Evolutionary conservation across 37 sponge, comb jelly and placozoan species (phyloP), one percentile per base, ranked within the genome.

Genomic region (Theonella swinhoei): DNA sequence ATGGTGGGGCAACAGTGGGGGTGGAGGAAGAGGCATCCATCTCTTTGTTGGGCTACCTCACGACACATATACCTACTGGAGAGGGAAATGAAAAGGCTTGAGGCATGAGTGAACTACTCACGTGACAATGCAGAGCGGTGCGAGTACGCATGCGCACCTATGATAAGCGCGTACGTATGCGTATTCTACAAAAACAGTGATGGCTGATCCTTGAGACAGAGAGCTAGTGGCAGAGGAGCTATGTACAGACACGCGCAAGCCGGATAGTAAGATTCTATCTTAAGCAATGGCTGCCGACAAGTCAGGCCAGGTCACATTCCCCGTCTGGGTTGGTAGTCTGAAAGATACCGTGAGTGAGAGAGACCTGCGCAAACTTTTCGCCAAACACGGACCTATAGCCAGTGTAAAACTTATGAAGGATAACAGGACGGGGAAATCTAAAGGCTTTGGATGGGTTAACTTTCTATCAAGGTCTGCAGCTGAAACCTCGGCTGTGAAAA

Each of bases 311-410:
- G 29, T 75, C 36, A 72, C 82, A 17, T 91, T 64, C 70, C 89
- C 92, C 40, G 89, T 94, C 5, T 94, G 95, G 95, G 87, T 94
- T 29, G 95, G 95, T 25, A 81, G 75, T 35, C 83, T 94, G 37
- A 40, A 88, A 1, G 81, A 76, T 2, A 61, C 28, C 17, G 88
- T 88, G 37, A 70, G 26, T 1, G 95, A 94, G 61, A 75, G 25
- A n/a, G 69, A 85, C 24, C 83, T 94, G 42, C 5, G 24, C 72
- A 22, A 42, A 24, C 22, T 70, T 25, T 94, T 91, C 71, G 26
- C 71, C 24, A 54, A 36, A 25, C 72, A 24, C 64, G 95, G 95
- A 14, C 28, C 7, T 9, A 59, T 94, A 19, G 64, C 28, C n/a
- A 79, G 72, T 79, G 84, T 70, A 26, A 84, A 47, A 63, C 41